Evolutionary conservation across 2,888 invertebrate species (phyloP).

Genomic region (Tetragnatha montana): DNA sequence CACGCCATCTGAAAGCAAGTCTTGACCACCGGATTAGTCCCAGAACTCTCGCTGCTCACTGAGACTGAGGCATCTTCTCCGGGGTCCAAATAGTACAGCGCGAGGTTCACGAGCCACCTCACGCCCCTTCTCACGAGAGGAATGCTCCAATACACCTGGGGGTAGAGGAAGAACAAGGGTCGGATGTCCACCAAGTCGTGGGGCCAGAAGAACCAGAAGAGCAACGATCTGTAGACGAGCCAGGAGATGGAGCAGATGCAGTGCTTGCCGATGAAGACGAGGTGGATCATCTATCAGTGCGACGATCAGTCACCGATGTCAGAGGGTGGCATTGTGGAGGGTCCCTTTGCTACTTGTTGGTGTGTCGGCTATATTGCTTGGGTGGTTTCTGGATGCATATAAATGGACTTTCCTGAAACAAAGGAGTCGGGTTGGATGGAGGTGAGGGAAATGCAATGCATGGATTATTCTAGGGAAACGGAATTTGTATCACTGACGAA

Average conservation of each 20-base stretch:
- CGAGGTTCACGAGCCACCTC: background rate
- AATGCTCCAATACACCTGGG: background rate
- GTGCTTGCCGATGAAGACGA: background rate
- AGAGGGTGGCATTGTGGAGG: background rate
- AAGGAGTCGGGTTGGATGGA: background rate
- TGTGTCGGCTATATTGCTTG: background rate
- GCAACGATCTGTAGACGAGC: background rate
- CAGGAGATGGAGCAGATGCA: background rate
- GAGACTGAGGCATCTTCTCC: too few relatives aligned
- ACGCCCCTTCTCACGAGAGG: background rate
- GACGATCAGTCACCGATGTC: background rate
- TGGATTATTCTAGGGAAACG: too few relatives aligned
- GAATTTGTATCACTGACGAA: too few relatives aligned
- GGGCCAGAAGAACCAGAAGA: constrained; percentile 22
- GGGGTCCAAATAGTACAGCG: background rate
- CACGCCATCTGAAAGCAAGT: background rate
- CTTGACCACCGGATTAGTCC: background rate
- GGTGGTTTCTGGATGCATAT: background rate
- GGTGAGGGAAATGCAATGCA: too few relatives aligned
- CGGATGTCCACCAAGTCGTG: constrained; percentile 1
- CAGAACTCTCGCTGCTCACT: background rate
- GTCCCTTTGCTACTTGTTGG: background rate
- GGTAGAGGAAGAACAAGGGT: constrained; percentile 8
- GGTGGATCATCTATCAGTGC: background rate
- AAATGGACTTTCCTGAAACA: background rate